phyloP scores from a whole-genome alignment of 2,888 invertebrate genomes.

The Electrophaes corylata region DNA sequence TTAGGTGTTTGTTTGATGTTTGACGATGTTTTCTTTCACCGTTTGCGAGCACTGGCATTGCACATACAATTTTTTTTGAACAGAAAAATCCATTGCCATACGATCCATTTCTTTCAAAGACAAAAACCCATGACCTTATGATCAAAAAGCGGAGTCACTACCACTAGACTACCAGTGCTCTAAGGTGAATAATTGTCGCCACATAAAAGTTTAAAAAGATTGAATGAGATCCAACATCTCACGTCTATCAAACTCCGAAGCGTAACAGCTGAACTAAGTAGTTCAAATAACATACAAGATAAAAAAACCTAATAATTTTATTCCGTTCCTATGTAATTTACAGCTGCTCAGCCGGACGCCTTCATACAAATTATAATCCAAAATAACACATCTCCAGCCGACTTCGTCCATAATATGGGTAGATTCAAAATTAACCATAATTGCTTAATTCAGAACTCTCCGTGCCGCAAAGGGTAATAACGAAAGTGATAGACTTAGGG shows the following conservation, averaged over 20 bases:
- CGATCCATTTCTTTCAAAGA: no score
- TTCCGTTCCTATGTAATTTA: slow-evolving; percentile 69
- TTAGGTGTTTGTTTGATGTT: no score
- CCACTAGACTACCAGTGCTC: no score
- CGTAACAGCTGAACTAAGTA: slow-evolving; percentile 43
- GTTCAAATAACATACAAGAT: slow-evolving; percentile 36
- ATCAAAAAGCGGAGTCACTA: no score
- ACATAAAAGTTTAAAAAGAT: neutral
- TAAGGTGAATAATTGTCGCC: no score
- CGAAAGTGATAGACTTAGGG: slow-evolving; percentile 55
- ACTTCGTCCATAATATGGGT: slow-evolving; percentile 73
- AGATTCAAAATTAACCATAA: slow-evolving; percentile 83
- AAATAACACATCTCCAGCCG: slow-evolving; percentile 81
- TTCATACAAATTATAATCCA: slow-evolving; percentile 83
- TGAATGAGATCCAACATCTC: neutral
- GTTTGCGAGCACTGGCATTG: no score
- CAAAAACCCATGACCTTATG: no score
- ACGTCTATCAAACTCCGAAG: slow-evolving; percentile 30
- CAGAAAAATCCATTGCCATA: no score
- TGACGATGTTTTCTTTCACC: no score
- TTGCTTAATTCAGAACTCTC: slow-evolving; percentile 79
- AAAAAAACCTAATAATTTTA: slow-evolving; percentile 38
- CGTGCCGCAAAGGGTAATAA: slow-evolving; percentile 45
- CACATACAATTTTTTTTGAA: no score
- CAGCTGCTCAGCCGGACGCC: slow-evolving; percentile 81